Conservation (phyloP, 1,140 invertebrate species). For the Linepithema humile region DNA sequence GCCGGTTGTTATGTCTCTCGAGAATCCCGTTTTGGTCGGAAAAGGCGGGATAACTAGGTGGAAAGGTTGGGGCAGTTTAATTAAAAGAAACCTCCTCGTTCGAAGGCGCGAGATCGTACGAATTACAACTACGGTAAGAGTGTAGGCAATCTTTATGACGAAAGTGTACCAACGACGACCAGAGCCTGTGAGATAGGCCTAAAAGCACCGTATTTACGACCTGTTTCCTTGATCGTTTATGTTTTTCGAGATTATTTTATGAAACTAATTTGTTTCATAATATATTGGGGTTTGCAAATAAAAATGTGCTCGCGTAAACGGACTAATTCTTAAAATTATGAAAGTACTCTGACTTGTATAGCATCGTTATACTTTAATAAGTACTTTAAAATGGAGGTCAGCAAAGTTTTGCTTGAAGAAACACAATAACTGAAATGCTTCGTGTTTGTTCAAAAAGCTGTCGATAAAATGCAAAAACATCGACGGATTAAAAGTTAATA, state of each 20-base stretch:
- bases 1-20: conserved; percentile 80
- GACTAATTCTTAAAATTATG: background rate
- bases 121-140: conserved; percentile 66
- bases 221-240: background rate
- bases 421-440: conserved; percentile 11
- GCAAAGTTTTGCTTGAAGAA: conserved; percentile 38
- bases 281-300: background rate
- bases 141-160: conserved; percentile 77
- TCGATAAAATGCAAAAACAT: conserved; percentile 51
- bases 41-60: conserved; percentile 49
- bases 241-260: background rate
- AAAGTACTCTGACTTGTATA: background rate
- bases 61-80: conserved; percentile 79
- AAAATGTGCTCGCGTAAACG: background rate
- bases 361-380: too few species aligned
- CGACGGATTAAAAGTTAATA: conserved; percentile 38
- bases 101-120: conserved; percentile 70
- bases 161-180: conserved; percentile 63
- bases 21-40: conserved; percentile 76
- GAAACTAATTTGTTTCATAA: background rate
- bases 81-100: conserved; percentile 84
- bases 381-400: conserved; percentile 34
- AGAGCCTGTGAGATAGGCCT: conserved; percentile 76
- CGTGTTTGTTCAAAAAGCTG: conserved; percentile 1
- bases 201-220: conserved; percentile 67